Percentiles rank a stretch among this genome's conserved stretches.
Conservation (phyloP, 2,888 invertebrate genomes). For the Leptopilina myrica region DNA sequence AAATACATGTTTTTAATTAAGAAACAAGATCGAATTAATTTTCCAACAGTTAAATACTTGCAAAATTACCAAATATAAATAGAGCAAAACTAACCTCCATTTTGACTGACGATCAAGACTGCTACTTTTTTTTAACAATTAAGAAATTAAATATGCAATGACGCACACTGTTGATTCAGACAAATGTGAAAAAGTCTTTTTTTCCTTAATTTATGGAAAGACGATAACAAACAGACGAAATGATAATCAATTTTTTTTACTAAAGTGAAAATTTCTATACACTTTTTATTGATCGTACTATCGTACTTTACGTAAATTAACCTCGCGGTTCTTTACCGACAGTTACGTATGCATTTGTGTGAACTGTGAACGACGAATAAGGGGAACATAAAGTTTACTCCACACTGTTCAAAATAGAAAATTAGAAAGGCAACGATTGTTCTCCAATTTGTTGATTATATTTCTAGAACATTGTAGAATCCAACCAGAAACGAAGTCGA, state of each 20-base stretch:
- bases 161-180: neutral
- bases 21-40: neutral
- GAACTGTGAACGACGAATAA: too few species aligned
- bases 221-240: slow-evolving; percentile 30
- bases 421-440: too few species aligned
- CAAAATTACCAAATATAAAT: slow-evolving; percentile 8
- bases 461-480: too few species aligned
- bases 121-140: neutral
- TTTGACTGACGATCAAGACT: slow-evolving; percentile 11
- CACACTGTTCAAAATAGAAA: too few species aligned
- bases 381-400: too few species aligned
- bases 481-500: too few species aligned
- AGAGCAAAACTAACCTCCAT: slow-evolving; percentile 55
- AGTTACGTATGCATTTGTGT: too few species aligned
- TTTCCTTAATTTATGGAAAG: neutral
- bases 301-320: neutral
- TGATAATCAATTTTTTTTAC: slow-evolving; percentile 1
- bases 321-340: too few species aligned
- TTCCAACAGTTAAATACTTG: neutral
- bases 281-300: slow-evolving; percentile 33
- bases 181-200: neutral
- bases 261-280: slow-evolving; percentile 27
- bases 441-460: too few species aligned
- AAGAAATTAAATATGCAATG: slow-evolving; percentile 14
- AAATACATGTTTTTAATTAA: neutral